A percentile compares a stretch with the other conserved stretches of the same genome.
Conservation (phyloP, 2,888 invertebrate species). For the Pristionchus entomophagus region DNA sequence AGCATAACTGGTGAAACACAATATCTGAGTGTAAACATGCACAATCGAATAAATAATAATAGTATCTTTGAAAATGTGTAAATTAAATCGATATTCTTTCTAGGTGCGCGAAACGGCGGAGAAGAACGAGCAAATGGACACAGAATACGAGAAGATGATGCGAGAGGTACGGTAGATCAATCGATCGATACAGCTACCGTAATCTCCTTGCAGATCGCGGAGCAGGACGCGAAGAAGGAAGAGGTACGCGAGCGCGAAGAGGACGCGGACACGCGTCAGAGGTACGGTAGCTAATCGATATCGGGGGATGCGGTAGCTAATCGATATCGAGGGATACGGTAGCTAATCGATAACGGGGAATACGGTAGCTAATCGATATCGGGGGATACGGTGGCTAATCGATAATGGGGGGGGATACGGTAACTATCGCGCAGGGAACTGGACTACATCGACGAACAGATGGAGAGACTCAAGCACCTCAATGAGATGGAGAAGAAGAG, state of each 20-base stretch:
- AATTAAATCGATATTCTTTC: conserved; percentile 6
- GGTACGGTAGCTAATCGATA: conserved; percentile 30
- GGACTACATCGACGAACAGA: conserved; percentile 63
- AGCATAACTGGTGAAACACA: too few relatives aligned
- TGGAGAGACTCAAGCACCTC: conserved; percentile 57
- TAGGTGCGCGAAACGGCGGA: conserved; percentile 54
- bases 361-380: too few relatives aligned
- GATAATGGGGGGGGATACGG: too few relatives aligned
- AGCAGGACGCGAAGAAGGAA: conserved; percentile 45
- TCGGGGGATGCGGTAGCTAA: too few relatives aligned
- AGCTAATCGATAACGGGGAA: too few relatives aligned
- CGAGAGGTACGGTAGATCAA: conserved; percentile 48
- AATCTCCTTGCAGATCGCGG: conserved; percentile 39
- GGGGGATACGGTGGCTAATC: too few relatives aligned
- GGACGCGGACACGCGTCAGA: conserved; percentile 53
- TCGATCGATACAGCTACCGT: background rate
- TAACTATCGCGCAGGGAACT: conserved; percentile 51
- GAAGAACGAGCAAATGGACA: conserved; percentile 51
- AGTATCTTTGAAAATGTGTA: background rate
- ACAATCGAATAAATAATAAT: conserved; percentile 27
- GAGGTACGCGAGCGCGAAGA: conserved; percentile 52
- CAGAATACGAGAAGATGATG: conserved; percentile 55
- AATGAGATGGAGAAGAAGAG: conserved; percentile 59
- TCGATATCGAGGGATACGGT: too few relatives aligned
- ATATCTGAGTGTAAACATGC: background rate